Percentiles rank a stretch among this genome's conserved stretches.
These are phyloP conservation scores for Pogonocherus hispidulus DNA, from an alignment of 2,888 invertebrate genomes.

Conservation along the genomic window DNA sequence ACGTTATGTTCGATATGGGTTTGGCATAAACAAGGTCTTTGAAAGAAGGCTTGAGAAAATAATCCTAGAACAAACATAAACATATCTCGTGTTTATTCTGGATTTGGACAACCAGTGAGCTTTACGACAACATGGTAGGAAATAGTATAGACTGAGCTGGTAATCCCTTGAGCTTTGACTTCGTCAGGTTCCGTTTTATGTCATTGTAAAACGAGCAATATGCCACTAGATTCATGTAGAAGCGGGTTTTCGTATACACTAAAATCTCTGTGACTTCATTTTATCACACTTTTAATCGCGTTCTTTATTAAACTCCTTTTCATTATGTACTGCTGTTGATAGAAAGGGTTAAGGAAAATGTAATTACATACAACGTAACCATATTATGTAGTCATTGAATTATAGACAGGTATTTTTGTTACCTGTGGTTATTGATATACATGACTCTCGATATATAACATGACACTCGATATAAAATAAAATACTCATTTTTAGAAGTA, in stretches of 20 bases:
- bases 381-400: too few relatives aligned
- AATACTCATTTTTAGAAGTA: too few relatives aligned
- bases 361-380: too few relatives aligned
- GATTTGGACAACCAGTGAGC: conserved; percentile 28
- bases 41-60: conserved; percentile 16
- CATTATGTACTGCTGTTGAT: background rate
- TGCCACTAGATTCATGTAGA: conserved; percentile 17
- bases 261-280: conserved; percentile 10
- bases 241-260: conserved; percentile 4
- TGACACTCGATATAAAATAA: too few relatives aligned
- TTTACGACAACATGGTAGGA: conserved; percentile 33
- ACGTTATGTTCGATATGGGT: background rate
- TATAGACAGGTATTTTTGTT: too few relatives aligned
- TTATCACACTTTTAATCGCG: conserved; percentile 14
- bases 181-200: conserved; percentile 55
- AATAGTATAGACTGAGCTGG: conserved; percentile 41
- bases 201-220: conserved; percentile 52
- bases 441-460: too few relatives aligned
- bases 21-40: background rate
- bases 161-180: conserved; percentile 53
- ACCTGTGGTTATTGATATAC: too few relatives aligned
- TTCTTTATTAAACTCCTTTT: conserved; percentile 10
- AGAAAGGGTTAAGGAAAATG: too few relatives aligned
- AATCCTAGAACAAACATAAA: conserved; percentile 46
- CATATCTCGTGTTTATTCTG: conserved; percentile 46